Conservation (phyloP, 2,888 invertebrate species). For the Bedellia somnulentella region DNA sequence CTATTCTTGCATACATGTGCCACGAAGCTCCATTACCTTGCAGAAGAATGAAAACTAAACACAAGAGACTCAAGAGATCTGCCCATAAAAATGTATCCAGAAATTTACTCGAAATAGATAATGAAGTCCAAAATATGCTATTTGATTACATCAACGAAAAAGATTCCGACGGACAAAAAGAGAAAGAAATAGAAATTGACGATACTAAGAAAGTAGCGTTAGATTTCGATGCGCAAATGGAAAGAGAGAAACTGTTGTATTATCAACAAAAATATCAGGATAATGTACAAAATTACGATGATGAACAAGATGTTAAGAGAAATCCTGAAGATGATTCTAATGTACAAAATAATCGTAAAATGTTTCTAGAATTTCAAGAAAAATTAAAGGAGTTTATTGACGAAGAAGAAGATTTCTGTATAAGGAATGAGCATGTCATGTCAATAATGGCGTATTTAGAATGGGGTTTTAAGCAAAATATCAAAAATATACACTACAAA, state of each 20-base stretch:
- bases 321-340: constrained; percentile 55
- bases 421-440: constrained; percentile 72
- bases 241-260: constrained; percentile 45
- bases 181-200: constrained; percentile 36
- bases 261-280: constrained; percentile 44
- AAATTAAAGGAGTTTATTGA: constrained; percentile 40
- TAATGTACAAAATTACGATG: constrained; percentile 45
- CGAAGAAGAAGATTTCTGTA: constrained; percentile 53
- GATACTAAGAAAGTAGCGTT: constrained; percentile 23
- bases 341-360: constrained; percentile 45
- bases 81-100: constrained; percentile 18
- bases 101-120: constrained; percentile 34
- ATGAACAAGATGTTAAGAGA: constrained; percentile 50
- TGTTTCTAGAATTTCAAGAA: constrained; percentile 43
- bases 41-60: constrained; percentile 11
- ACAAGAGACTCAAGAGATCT: constrained; percentile 14
- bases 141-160: constrained; percentile 41
- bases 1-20: constrained; percentile 81
- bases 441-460: constrained; percentile 81
- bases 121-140: constrained; percentile 43
- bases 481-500: constrained; percentile 63
- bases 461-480: constrained; percentile 71
- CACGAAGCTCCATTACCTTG: constrained; percentile 84
- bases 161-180: constrained; percentile 43
- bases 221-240: constrained; percentile 57